Percentiles rank a stretch among this genome's conserved stretches.
These are phyloP conservation scores for Columba livia DNA, from an alignment of 2,113 vertebrate genomes.

Conservation along the genomic window DNA sequence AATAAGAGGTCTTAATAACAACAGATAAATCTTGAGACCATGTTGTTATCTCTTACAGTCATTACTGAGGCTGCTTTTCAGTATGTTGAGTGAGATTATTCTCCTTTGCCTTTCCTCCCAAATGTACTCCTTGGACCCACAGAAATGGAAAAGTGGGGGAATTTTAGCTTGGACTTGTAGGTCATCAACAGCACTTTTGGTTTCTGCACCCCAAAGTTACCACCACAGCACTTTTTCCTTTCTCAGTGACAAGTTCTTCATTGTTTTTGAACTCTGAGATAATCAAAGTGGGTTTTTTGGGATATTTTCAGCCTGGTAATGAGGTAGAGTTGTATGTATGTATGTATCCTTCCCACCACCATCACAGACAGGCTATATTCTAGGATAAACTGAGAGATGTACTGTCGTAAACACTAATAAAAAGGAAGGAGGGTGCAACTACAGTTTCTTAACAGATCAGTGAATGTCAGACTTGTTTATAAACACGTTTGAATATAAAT, in stretches of 20 bases:
- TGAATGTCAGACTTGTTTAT: not conserved
- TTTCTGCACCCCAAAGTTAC: not conserved
- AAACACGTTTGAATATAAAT: not conserved
- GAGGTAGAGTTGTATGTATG: not conserved
- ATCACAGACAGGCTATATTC: not conserved
- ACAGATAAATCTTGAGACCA: not conserved
- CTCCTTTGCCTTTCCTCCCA: not conserved
- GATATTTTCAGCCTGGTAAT: not conserved
- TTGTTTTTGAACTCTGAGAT: not conserved
- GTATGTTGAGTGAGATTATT: not conserved
- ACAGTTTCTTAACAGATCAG: not conserved
- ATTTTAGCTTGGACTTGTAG: not conserved
- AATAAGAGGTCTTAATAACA: not conserved
- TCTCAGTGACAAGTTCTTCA: not conserved
- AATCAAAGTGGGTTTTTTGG: not conserved
- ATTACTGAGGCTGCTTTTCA: not conserved
- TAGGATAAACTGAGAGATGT: not conserved
- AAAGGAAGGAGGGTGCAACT: not conserved
- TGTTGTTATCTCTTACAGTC: not conserved
- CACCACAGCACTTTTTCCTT: not conserved
- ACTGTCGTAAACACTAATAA: not conserved
- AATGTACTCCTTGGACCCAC: not conserved
- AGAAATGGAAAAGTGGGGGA: not conserved
- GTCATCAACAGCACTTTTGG: not conserved
- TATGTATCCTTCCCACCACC: not conserved